These are phyloP conservation scores for Papilio polytes DNA, from an alignment of 1,140 invertebrate genomes.

Conservation along the genomic window DNA sequence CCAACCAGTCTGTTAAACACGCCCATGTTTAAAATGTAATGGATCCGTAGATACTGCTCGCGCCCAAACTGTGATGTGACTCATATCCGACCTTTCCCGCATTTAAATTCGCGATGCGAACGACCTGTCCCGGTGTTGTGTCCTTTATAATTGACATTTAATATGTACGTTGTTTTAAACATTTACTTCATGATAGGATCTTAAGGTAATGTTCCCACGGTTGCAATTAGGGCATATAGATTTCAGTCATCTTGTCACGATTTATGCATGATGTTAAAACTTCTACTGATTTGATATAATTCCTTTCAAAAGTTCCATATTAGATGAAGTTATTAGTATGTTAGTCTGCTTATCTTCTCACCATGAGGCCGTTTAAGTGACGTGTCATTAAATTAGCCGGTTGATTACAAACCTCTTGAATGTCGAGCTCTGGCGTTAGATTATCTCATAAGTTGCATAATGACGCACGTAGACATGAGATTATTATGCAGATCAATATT, in stretches of 20 bases:
- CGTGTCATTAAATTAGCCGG: conserved; percentile 8
- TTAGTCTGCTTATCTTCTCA: not conserved
- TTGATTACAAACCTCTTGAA: conserved; percentile 1
- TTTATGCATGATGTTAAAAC: too few relatives aligned
- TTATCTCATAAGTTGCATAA: not conserved
- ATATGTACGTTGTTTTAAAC: not conserved
- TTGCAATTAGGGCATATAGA: not conserved
- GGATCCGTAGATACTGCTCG: conserved; percentile 21
- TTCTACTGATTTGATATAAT: too few relatives aligned
- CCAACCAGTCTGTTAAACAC: not conserved
- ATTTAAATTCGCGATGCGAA: conserved; percentile 75
- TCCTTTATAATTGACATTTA: conserved; percentile 25
- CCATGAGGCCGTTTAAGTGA: not conserved
- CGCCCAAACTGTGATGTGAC: conserved; percentile 55
- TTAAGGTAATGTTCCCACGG: not conserved
- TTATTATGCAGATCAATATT: not conserved
- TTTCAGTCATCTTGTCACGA: not conserved
- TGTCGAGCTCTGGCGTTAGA: not conserved
- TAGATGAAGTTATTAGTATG: not conserved
- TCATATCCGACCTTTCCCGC: conserved; percentile 69
- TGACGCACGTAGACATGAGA: not conserved
- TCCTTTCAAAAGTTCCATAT: not conserved
- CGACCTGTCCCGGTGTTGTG: conserved; percentile 51
- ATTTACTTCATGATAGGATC: conserved; percentile 34
- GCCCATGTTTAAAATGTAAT: conserved; percentile 36